These are phyloP conservation scores for Dromococcyx pavoninus DNA, from an alignment of 2,797 vertebrate genomes.

Conservation along the genomic window DNA sequence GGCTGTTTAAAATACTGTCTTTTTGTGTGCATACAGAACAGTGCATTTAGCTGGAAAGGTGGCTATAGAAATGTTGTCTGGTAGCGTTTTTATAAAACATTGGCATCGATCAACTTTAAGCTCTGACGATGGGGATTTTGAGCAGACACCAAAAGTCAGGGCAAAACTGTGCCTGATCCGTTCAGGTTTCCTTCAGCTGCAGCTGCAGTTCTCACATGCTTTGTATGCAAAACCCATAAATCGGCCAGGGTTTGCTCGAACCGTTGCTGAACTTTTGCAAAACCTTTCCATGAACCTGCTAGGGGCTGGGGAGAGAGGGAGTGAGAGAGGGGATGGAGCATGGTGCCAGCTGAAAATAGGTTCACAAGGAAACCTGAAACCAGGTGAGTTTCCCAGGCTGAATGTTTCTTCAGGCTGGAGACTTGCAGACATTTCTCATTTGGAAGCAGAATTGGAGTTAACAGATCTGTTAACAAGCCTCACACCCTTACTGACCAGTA, in stretches of 20 bases:
- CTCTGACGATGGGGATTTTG: neutral
- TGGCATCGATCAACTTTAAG: neutral
- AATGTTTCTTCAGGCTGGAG: neutral
- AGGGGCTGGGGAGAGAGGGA: neutral
- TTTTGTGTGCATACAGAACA: accelerated
- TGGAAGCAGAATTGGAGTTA: neutral
- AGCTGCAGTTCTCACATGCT: conserved; percentile 15
- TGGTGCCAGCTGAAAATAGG: neutral
- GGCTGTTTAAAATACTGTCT: neutral
- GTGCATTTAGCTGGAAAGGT: neutral
- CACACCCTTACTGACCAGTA: neutral
- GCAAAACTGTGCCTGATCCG: neutral
- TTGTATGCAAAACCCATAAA: conserved; percentile 31
- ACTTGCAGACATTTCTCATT: neutral
- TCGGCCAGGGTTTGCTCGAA: neutral
- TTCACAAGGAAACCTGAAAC: conserved; percentile 21
- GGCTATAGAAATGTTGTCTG: neutral
- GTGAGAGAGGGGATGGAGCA: neutral
- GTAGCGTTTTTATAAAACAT: neutral
- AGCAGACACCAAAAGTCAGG: accelerated
- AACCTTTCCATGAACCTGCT: conserved; percentile 55
- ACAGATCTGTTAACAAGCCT: conserved; percentile 14
- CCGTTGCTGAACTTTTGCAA: conserved; percentile 42
- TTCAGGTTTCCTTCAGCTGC: neutral
- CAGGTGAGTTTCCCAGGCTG: neutral